These are phyloP conservation scores for Tipula unca DNA, from an alignment of 2,888 invertebrate species.

Conservation along the genomic window DNA sequence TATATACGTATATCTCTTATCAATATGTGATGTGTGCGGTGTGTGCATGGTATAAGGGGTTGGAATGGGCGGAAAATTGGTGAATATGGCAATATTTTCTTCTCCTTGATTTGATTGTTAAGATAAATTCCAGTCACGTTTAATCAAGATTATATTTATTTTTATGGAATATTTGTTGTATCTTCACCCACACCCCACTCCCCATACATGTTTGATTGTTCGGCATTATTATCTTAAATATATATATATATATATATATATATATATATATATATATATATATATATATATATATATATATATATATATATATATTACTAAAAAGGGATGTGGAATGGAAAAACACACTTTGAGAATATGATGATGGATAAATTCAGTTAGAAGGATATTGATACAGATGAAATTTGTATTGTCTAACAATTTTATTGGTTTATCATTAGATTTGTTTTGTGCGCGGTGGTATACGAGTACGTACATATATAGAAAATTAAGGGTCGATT, in stretches of 20 bases:
- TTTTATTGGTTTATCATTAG: neutral
- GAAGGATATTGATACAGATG: neutral
- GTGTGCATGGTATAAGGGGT: neutral
- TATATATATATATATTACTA: too few species aligned
- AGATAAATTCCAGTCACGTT: neutral
- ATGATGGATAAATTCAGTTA: neutral
- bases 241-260: neutral
- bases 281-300: neutral
- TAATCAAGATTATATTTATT: conserved; percentile 3
- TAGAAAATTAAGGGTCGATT: neutral
- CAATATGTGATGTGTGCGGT: neutral
- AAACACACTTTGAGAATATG: neutral
- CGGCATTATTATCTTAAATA: neutral
- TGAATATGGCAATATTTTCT: neutral
- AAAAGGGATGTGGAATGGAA: neutral
- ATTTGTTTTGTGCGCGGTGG: neutral
- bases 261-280: neutral
- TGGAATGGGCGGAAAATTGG: neutral
- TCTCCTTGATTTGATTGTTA: neutral
- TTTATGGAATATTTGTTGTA: neutral
- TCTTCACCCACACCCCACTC: neutral
- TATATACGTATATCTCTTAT: neutral
- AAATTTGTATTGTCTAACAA: conserved; percentile 8
- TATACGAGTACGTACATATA: neutral
- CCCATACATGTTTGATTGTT: neutral